These are phyloP conservation scores for Oryzias woworae DNA, from an alignment of 2,113 vertebrate genomes.

Conservation along the genomic window DNA sequence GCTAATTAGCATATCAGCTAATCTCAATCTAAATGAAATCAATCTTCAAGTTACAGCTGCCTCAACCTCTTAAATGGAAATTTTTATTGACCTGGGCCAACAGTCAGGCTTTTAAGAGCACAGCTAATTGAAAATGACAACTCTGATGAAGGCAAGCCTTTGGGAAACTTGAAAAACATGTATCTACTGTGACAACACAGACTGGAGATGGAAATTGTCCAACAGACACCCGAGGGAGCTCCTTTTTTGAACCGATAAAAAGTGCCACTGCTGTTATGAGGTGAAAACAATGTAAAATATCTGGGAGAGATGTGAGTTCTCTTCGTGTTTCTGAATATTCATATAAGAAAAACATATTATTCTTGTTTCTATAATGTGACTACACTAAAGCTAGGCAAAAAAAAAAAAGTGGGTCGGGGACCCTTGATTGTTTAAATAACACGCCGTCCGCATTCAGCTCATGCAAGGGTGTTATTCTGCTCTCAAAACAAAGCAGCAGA, in stretches of 20 bases:
- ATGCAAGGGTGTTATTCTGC: constrained; percentile 23
- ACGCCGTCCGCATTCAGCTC: constrained; percentile 17
- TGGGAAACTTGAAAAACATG: constrained; percentile 35
- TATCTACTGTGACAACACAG: constrained; percentile 32
- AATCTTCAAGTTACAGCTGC: constrained; percentile 51
- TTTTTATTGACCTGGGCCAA: constrained; percentile 56
- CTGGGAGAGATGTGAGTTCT: constrained; percentile 14
- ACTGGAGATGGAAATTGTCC: constrained; percentile 35
- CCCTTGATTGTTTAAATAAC: constrained; percentile 36
- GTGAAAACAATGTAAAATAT: constrained; percentile 50
- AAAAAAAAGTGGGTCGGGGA: constrained; percentile 1
- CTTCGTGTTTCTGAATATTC: constrained; percentile 20
- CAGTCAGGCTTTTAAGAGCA: constrained; percentile 36
- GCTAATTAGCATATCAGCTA: constrained; percentile 42
- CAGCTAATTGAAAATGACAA: constrained; percentile 72
- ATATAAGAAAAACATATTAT: constrained; percentile 8
- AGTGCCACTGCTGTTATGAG: constrained; percentile 46
- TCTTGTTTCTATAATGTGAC: constrained; percentile 7
- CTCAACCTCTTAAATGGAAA: constrained; percentile 32
- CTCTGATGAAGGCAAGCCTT: constrained; percentile 28
- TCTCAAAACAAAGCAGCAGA: constrained; percentile 32
- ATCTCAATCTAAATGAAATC: constrained; percentile 52
- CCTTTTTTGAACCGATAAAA: constrained; percentile 40
- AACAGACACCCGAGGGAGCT: constrained; percentile 52
- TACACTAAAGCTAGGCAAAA: not conserved